Percentiles rank a stretch among this genome's conserved stretches.
Conservation (phyloP, 2,797 vertebrate species). For the Poeciliopsis presidionis region DNA sequence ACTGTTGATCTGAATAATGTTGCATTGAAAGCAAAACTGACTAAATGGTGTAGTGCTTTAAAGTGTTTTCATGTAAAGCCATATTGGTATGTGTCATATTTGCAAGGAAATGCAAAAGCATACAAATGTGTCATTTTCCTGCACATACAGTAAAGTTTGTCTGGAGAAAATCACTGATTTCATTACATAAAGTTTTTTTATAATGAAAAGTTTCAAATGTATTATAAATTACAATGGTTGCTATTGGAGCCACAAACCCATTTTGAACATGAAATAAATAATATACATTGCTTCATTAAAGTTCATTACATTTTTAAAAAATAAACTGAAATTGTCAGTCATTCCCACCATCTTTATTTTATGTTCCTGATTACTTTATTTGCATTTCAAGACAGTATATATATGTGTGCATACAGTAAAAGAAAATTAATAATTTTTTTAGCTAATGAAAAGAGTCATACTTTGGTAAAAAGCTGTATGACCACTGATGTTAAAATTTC, state of each 20-base stretch:
- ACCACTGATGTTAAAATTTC: background rate
- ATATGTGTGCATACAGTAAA: background rate
- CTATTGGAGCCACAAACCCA: background rate
- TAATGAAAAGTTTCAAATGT: conserved; percentile 29
- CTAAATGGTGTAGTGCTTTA: background rate
- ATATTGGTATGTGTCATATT: background rate
- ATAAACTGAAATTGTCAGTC: background rate
- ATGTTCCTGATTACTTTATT: background rate
- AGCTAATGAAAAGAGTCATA: background rate
- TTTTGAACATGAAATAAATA: background rate
- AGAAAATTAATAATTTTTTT: background rate
- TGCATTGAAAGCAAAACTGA: background rate
- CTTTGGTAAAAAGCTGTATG: background rate
- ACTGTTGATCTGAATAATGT: background rate
- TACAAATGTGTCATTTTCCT: background rate
- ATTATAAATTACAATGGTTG: conserved; percentile 5
- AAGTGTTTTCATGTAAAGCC: background rate
- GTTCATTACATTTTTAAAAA: background rate
- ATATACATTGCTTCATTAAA: background rate
- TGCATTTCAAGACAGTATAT: background rate
- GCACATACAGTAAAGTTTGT: background rate
- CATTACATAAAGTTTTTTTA: background rate
- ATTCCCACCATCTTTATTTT: conserved; percentile 7
- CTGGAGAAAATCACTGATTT: background rate
- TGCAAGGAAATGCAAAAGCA: background rate